Base-by-base conservation (phyloP, 2,797 vertebrate genomes). In the Chromis chromis region DNA sequence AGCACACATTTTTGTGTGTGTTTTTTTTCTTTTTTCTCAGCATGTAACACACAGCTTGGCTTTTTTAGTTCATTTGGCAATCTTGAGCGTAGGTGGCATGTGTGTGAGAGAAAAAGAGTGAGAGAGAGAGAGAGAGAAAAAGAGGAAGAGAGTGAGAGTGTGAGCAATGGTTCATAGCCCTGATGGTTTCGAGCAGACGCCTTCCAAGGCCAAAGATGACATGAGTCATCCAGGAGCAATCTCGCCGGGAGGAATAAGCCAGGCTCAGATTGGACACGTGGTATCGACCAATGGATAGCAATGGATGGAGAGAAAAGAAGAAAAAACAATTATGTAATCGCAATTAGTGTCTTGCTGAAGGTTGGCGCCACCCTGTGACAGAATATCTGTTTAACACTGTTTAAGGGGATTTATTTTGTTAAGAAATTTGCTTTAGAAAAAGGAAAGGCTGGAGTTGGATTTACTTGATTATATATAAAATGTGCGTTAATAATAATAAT, bases 151-250 rank as follows among this genome's bases (percentile, higher is more conserved):
- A 70, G 70, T n/a, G 58, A 67, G 74, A 72, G 79, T 69, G 86
- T 84, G 76, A 89, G 84, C 59, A 79, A 67, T 79, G 85, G 88
- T 92, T 90, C 81, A 80, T 77, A 90, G 87, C 77, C 81, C 88
- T 86, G 88, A 87, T 91, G 86, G 86, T 81, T 90, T 83, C 3
- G 27, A 87, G 66, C 80, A 84, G 86, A 85, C 77, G 61, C 84
- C 84, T 86, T 91, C 70, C 81, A 89, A 92, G 82, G 86, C 89
- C 86, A 89, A 83, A 86, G 88, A 92, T 85, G 76, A 89, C 79
- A 79, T 92, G 91, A 93, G 82, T 92, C 91, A 93, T 84, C 55
- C 48, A 28, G 70, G 80, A 85, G 65, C 65, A 68, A 74, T 91
- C 76, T 79, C 44, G 68, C 86, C 67, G 40, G 16, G 79, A 89